phyloP scores from a whole-genome alignment of 2,113 vertebrate genomes.

The Maccullochella peelii region DNA sequence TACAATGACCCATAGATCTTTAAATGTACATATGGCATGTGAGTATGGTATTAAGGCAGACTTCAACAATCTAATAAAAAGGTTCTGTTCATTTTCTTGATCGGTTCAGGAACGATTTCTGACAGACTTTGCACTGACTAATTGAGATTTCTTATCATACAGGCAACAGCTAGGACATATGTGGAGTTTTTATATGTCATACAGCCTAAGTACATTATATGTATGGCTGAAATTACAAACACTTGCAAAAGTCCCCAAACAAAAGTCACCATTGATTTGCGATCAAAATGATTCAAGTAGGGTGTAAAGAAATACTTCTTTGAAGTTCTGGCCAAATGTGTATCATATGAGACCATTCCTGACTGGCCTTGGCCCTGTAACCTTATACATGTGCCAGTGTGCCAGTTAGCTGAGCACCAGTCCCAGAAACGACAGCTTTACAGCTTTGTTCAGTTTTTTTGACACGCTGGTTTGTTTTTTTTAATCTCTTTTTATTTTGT shows the following conservation, averaged over 20 bases:
- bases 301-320: constrained; percentile 62
- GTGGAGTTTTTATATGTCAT: neutral
- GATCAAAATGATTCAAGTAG: constrained; percentile 46
- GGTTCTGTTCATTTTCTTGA: neutral
- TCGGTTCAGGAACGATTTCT: neutral
- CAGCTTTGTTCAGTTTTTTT: constrained; percentile 40
- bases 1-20: neutral
- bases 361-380: constrained; percentile 61
- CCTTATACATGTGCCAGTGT: constrained; percentile 51
- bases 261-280: constrained; percentile 48
- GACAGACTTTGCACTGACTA: neutral
- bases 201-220: neutral
- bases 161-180: neutral
- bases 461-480: neutral
- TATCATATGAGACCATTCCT: constrained; percentile 60
- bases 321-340: constrained; percentile 57
- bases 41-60: neutral
- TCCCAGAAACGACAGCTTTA: constrained; percentile 29
- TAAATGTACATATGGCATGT: neutral
- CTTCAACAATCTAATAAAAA: neutral
- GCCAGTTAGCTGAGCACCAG: constrained; percentile 53
- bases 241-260: constrained; percentile 23
- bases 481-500: constrained; percentile 23
- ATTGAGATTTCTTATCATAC: neutral
- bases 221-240: constrained; percentile 4